phyloP scores from a whole-genome alignment of 2,113 vertebrate genomes.

The Lepisosteus osseus region DNA sequence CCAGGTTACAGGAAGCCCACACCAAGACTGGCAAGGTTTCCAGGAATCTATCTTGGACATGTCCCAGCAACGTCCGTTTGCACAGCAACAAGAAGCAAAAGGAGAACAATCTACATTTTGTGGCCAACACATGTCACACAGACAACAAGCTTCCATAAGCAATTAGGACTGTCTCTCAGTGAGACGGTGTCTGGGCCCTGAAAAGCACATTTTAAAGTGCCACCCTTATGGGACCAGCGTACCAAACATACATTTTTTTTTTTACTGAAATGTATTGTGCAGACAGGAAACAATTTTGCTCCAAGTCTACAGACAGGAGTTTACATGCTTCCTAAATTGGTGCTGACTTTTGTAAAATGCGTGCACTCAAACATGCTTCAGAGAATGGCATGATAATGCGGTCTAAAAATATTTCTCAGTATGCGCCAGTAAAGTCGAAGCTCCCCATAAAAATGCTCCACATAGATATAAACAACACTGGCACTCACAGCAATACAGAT shows the following conservation, averaged over 20 bases:
- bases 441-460: constrained; percentile 33
- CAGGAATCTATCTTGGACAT: constrained; percentile 19
- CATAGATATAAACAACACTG: constrained; percentile 34
- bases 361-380: constrained; percentile 17
- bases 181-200: constrained; percentile 1
- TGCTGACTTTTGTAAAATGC: constrained; percentile 2
- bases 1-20: constrained; percentile 5
- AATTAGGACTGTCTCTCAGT: neutral
- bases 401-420: constrained; percentile 19
- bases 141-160: constrained; percentile 24
- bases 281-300: constrained; percentile 20
- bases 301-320: constrained; percentile 14
- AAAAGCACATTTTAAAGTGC: constrained; percentile 2
- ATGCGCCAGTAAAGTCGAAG: constrained; percentile 23
- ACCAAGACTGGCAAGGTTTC: constrained; percentile 4
- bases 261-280: neutral
- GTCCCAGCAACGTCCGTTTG: constrained; percentile 23
- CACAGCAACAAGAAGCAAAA: constrained; percentile 10
- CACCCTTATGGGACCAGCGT: too few relatives aligned
- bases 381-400: constrained; percentile 30
- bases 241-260: too few relatives aligned
- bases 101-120: constrained; percentile 23
- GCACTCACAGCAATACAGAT: constrained; percentile 10
- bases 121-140: constrained; percentile 16
- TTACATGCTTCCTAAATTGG: neutral